Evolutionary conservation across 2,888 invertebrate genomes (phyloP), one percentile per base, ranked within the genome.

Genomic region (Silvanus unidentatus): DNA sequence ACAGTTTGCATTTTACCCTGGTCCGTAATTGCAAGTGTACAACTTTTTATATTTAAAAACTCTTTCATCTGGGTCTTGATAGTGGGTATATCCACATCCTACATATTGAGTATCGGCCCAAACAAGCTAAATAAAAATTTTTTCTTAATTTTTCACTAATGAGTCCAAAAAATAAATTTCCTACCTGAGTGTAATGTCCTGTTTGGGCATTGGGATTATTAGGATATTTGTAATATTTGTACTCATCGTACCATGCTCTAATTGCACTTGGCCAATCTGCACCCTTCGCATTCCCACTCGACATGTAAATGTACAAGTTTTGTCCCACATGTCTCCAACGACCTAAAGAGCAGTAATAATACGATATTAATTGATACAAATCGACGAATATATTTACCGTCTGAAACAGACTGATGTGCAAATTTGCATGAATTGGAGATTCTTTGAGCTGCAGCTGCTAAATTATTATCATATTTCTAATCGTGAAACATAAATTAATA

Each of bases 231-330:
- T 11, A 32, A 32, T 5, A 32, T 4, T 5, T 3, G 10, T 11
- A 41, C 39, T 54, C 54, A 16, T 48, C 43, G 34, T 48, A 52
- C 52, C 49, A 54, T n/a, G 35, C n/a, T 8, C 47, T 15, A 9
- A 50, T 13, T 8, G 49, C 42, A 16, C 12, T 15, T 2, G 34
- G 44, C 48, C 52, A 49, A 38, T 49, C 36, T 29, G 36, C 39
- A 13, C 14, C 29, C 6, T 37, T 13, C 5, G 10, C 10, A 29
- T n/a, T 16, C 14, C 1, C 40, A 29, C 1, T 22, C 22, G 35
- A 40, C 39, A 40, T 42, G n/a, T 22, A 42, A 12, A 44, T 41
- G 32, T 45, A 53, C 9, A 50, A n/a, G 45, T 53, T 53, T 44
- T 50, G 50, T 9, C 53, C 53, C 2, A 50, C 45, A 8, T 30